Conservation (phyloP, 35 echinoderm and acorn worm genomes). For the Holothuria glaberrima region DNA sequence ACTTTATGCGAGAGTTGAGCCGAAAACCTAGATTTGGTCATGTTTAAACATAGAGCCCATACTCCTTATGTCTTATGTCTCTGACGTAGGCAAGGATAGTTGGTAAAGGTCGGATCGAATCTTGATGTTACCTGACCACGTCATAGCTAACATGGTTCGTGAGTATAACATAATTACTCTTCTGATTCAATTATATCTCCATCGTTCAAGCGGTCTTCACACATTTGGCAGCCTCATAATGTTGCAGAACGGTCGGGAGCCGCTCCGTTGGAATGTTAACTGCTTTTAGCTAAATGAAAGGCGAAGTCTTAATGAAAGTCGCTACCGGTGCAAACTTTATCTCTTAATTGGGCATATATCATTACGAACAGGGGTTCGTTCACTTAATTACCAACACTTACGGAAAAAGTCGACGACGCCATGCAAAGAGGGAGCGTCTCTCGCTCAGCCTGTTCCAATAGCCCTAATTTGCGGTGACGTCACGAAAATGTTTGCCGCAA, state of each 20-base stretch:
- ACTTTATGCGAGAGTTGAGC: too few relatives aligned
- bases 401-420: not conserved
- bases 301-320: conserved; percentile 52
- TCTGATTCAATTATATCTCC: conserved; percentile 33
- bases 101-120: too few relatives aligned
- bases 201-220: not conserved
- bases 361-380: conserved; percentile 32
- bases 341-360: conserved; percentile 55
- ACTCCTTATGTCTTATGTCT: too few relatives aligned
- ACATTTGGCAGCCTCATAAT: too few relatives aligned
- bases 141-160: conserved; percentile 28
- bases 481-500: too few relatives aligned
- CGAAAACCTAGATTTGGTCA: too few relatives aligned
- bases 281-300: conserved; percentile 55
- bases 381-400: conserved; percentile 45
- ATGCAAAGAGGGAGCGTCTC: too few relatives aligned
- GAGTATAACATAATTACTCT: not conserved
- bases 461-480: too few relatives aligned
- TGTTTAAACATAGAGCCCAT: too few relatives aligned
- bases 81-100: too few relatives aligned
- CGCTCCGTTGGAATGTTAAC: conserved; percentile 42
- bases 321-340: conserved; percentile 38
- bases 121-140: not conserved
- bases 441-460: too few relatives aligned
- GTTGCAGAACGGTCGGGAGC: not conserved